phyloP scores from a whole-genome alignment of 2,113 vertebrate genomes.

The Chaenocephalus aceratus region DNA sequence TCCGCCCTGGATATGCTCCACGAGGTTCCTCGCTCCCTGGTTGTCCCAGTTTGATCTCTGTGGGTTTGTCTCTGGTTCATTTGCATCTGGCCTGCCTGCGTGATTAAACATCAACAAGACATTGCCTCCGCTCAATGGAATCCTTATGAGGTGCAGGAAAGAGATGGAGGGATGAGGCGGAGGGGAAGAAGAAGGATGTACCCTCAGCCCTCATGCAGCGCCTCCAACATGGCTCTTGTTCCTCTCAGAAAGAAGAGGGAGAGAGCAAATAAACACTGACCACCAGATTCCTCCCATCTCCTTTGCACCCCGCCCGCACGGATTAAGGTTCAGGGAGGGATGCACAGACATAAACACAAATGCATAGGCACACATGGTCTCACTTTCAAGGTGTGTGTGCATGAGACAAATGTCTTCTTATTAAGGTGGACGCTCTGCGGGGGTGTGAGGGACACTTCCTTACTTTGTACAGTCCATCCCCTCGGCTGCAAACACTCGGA shows the following conservation, averaged over 20 bases:
- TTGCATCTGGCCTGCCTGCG: conserved; percentile 58
- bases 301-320: conserved; percentile 55
- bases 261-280: conserved; percentile 84
- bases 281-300: conserved; percentile 48
- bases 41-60: conserved; percentile 53
- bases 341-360: conserved; percentile 50
- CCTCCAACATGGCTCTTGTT: conserved; percentile 74
- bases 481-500: conserved; percentile 53
- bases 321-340: conserved; percentile 47
- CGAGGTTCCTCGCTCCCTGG: conserved; percentile 6
- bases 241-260: conserved; percentile 71
- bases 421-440: conserved; percentile 5
- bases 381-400: conserved; percentile 24
- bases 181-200: conserved; percentile 69
- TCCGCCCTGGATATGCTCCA: conserved; percentile 17
- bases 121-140: conserved; percentile 49
- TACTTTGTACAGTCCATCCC: conserved; percentile 70
- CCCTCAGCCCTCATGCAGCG: conserved; percentile 77
- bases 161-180: conserved; percentile 40
- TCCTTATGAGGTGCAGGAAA: conserved; percentile 62
- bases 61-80: conserved; percentile 56
- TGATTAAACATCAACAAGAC: conserved; percentile 57
- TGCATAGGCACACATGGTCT: conserved; percentile 13
- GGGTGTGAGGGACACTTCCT: conserved; percentile 77
- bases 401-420: not conserved